Evolutionary conservation across 1,140 invertebrate species (phyloP).

Genomic region (Limonius californicus): DNA sequence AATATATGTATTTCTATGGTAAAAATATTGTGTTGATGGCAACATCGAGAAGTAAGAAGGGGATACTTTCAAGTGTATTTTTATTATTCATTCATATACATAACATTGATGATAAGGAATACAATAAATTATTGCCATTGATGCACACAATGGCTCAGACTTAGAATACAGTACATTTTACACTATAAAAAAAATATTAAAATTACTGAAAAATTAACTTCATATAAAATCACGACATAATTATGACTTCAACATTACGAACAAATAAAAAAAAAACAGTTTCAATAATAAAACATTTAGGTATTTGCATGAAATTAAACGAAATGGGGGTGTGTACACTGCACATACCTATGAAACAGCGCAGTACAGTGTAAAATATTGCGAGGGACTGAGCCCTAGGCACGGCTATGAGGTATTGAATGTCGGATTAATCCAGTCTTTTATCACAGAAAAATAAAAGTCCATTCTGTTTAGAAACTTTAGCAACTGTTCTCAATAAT

Average conservation of each 20-base stretch:
- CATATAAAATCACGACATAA: constrained; percentile 11
- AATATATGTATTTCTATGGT: too few species aligned
- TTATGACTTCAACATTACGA: constrained; percentile 11
- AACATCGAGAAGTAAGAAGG: too few species aligned
- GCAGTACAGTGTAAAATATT: constrained; percentile 29
- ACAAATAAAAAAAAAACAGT: too few species aligned
- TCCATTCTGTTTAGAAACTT: constrained; percentile 26
- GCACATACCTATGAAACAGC: constrained; percentile 3
- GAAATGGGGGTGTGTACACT: not conserved
- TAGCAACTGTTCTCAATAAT: not conserved
- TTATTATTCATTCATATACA: constrained; percentile 26
- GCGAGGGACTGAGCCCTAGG: constrained; percentile 39
- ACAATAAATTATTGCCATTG: constrained; percentile 37
- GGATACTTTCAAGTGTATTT: too few species aligned
- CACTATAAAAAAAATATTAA: not conserved
- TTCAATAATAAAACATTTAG: not conserved
- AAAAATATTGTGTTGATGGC: too few species aligned
- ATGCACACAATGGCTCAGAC: constrained; percentile 35
- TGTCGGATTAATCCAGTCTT: constrained; percentile 29
- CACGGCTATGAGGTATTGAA: constrained; percentile 46
- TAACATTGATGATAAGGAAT: constrained; percentile 37
- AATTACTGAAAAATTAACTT: constrained; percentile 16
- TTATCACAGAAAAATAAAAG: constrained; percentile 46
- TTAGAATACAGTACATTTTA: constrained; percentile 36
- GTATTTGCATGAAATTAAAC: constrained; percentile 11